phyloP scores from a whole-genome alignment of 2,797 vertebrate genomes.

The Smutsia temminckii region DNA sequence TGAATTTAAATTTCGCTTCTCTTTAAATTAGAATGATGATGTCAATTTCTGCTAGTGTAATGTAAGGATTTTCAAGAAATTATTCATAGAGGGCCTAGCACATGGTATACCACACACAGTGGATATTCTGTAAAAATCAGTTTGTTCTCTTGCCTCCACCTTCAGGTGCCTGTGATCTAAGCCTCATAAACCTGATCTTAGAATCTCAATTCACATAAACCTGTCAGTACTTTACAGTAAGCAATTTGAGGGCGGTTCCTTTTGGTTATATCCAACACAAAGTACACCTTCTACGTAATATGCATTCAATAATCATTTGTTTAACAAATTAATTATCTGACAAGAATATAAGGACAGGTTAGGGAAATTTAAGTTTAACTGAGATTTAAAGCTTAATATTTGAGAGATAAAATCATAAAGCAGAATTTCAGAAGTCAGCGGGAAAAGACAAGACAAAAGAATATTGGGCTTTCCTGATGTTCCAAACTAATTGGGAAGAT shows the following conservation, averaged over 20 bases:
- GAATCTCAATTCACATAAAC: slow-evolving; percentile 1
- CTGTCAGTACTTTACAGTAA: background rate
- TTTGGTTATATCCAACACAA: background rate
- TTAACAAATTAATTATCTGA: background rate
- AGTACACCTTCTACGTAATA: background rate
- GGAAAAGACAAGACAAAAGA: background rate
- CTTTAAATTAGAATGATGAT: background rate
- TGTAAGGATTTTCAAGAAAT: slow-evolving; percentile 6
- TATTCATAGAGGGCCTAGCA: background rate
- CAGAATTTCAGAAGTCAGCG: slow-evolving; percentile 19
- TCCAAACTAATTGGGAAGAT: background rate
- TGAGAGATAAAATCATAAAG: background rate
- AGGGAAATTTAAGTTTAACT: background rate
- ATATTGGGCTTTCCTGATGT: background rate
- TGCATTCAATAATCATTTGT: background rate
- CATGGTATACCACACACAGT: background rate
- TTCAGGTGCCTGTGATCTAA: background rate
- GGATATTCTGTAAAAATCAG: background rate
- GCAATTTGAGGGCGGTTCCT: background rate
- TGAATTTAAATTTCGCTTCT: background rate
- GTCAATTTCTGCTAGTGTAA: background rate
- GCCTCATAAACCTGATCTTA: background rate
- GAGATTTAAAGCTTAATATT: slow-evolving; percentile 2
- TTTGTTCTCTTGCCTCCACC: background rate
- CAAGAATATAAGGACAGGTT: background rate